These are phyloP conservation scores for Ericerus pela DNA, from an alignment of 1,140 invertebrate genomes.

Conservation along the genomic window DNA sequence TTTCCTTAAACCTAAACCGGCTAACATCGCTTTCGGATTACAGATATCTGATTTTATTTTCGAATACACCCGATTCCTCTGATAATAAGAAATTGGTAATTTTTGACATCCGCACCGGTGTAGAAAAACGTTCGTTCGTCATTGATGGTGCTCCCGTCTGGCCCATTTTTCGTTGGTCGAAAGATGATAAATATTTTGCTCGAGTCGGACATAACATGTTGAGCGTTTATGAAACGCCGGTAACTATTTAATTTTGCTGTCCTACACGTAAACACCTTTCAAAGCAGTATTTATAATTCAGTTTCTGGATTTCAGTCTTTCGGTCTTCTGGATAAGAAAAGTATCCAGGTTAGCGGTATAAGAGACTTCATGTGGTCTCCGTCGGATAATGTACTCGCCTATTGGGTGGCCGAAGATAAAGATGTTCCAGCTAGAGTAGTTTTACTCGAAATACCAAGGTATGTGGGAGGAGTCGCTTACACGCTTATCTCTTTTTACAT, in stretches of 20 bases:
- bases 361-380: slow-evolving; percentile 96
- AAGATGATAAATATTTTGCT: slow-evolving; percentile 93
- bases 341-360: slow-evolving; percentile 80
- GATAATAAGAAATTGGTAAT: slow-evolving; percentile 61
- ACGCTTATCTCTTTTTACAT: background rate
- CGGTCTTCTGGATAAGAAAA: slow-evolving; percentile 83
- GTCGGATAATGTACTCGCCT: slow-evolving; percentile 87
- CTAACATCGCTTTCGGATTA: slow-evolving; percentile 17
- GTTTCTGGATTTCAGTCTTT: slow-evolving; percentile 50
- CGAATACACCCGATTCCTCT: slow-evolving; percentile 46
- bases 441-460: slow-evolving; percentile 67
- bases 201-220: slow-evolving; percentile 68
- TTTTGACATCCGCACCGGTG: slow-evolving; percentile 87
- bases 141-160: slow-evolving; percentile 59
- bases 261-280: slow-evolving; percentile 11
- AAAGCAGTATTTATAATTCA: slow-evolving; percentile 1
- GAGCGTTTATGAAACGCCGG: slow-evolving; percentile 89
- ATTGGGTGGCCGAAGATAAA: slow-evolving; percentile 97
- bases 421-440: slow-evolving; percentile 74
- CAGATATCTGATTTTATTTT: slow-evolving; percentile 82
- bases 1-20: too few relatives aligned
- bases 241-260: slow-evolving; percentile 30
- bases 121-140: slow-evolving; percentile 79
- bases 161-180: slow-evolving; percentile 94
- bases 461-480: slow-evolving; percentile 11